phyloP scores from a whole-genome alignment of 1,140 invertebrate genomes.

The Pogonomyrmex californicus region DNA sequence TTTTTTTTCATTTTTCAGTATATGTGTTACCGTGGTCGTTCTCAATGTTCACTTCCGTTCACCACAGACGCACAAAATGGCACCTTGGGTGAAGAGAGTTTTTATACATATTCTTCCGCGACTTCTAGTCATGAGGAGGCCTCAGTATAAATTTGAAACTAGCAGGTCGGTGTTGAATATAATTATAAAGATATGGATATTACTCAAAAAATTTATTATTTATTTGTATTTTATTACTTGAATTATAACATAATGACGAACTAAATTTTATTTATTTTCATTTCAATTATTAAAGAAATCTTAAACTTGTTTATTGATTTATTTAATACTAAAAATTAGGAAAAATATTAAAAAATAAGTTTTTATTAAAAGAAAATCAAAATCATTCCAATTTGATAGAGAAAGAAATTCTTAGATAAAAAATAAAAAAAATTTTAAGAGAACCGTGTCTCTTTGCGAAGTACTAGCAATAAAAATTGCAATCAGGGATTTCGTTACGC shows the following conservation, averaged over 20 bases:
- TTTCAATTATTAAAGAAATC: neutral
- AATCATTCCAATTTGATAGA: neutral
- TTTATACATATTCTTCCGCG: constrained; percentile 97
- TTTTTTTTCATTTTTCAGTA: constrained; percentile 88
- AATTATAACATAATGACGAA: neutral
- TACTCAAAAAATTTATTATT: neutral
- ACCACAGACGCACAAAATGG: constrained; percentile 97
- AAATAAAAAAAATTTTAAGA: too few relatives aligned
- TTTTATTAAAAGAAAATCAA: neutral
- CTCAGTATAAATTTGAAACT: constrained; percentile 93
- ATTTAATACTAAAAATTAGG: neutral
- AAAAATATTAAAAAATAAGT: neutral
- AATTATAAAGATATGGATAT: neutral
- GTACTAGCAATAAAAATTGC: neutral
- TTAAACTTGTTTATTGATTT: neutral
- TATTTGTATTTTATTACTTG: neutral
- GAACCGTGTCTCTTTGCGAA: neutral
- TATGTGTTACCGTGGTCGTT: constrained; percentile 99
- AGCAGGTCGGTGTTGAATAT: constrained; percentile 88
- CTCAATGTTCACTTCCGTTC: constrained; percentile 98
- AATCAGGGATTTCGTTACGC: neutral
- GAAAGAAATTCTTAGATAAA: neutral
- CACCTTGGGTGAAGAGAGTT: constrained; percentile 96
- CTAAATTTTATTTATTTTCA: neutral
- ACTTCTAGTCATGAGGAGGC: constrained; percentile 93